Percentiles rank a stretch among this genome's conserved stretches.
phyloP scores from a whole-genome alignment of 2,797 vertebrate species.

The Cyclura pinguis region DNA sequence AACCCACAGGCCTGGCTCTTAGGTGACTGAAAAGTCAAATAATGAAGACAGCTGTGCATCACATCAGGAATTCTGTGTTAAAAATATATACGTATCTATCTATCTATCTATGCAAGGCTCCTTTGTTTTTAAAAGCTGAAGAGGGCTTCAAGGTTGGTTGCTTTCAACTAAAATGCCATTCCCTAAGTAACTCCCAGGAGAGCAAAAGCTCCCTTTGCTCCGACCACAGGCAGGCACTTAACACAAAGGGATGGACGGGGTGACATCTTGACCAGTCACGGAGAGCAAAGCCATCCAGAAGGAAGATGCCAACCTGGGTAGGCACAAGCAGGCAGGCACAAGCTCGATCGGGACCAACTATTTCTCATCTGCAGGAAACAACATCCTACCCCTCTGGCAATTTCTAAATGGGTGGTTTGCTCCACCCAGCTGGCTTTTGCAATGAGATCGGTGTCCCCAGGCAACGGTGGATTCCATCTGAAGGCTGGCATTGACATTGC shows the following conservation, averaged over 20 bases:
- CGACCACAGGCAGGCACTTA: not conserved
- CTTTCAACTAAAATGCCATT: not conserved
- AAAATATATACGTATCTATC: not conserved
- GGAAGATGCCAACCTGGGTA: fast-evolving
- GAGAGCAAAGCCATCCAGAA: too few relatives aligned
- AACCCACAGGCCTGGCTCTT: not conserved
- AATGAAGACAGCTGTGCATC: not conserved
- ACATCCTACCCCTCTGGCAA: not conserved
- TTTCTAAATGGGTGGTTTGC: too few relatives aligned
- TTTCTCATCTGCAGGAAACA: not conserved
- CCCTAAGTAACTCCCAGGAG: not conserved
- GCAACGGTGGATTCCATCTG: not conserved
- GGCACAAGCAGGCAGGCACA: not conserved
- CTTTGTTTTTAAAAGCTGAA: not conserved
- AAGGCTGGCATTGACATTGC: not conserved
- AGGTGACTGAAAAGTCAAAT: not conserved
- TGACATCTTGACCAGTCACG: fast-evolving
- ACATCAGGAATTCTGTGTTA: not conserved
- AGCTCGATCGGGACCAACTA: not conserved
- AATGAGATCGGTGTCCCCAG: too few relatives aligned
- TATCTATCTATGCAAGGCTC: not conserved
- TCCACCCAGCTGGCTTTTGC: not conserved
- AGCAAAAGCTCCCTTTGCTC: not conserved
- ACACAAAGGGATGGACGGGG: not conserved
- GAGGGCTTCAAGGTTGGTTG: not conserved